A percentile compares a stretch with the other conserved stretches of the same genome.
phyloP scores from a whole-genome alignment of 2,888 invertebrate species.

The Ichneumoninae sp. region DNA sequence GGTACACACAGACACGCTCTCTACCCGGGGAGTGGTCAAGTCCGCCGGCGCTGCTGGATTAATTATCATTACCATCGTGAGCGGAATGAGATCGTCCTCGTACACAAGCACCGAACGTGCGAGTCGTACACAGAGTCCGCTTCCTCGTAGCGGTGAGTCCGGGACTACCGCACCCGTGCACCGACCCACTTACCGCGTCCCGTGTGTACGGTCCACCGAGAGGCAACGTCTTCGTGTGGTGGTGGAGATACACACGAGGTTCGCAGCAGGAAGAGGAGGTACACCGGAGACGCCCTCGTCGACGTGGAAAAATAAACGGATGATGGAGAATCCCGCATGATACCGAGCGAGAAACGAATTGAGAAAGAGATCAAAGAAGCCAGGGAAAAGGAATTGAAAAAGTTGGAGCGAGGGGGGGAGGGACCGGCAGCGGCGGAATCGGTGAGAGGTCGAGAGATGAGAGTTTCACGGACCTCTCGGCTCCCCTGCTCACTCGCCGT shows the following conservation, averaged over 20 bases:
- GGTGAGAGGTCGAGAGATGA: slow-evolving; percentile 34
- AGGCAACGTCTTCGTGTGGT: slow-evolving; percentile 13
- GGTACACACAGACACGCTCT: slow-evolving; percentile 22
- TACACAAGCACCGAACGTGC: slow-evolving; percentile 38
- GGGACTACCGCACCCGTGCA: slow-evolving; percentile 80
- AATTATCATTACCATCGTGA: slow-evolving; percentile 80
- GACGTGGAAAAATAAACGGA: slow-evolving; percentile 18
- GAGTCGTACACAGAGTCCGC: slow-evolving; percentile 25
- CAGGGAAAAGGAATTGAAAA: slow-evolving; percentile 34
- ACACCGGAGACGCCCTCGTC: slow-evolving; percentile 22
- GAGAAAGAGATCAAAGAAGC: slow-evolving; percentile 25
- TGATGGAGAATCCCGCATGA: slow-evolving; percentile 2
- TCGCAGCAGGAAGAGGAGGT: slow-evolving; percentile 36
- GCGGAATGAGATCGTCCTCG: slow-evolving; percentile 73
- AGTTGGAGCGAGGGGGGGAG: slow-evolving; percentile 9
- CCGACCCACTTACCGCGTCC: slow-evolving; percentile 79
- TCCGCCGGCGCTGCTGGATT: slow-evolving; percentile 74
- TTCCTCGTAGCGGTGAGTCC: slow-evolving; percentile 69
- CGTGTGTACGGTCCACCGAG: slow-evolving; percentile 29
- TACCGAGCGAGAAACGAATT: slow-evolving; percentile 12
- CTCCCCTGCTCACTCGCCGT: slow-evolving; percentile 26
- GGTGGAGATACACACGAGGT: slow-evolving; percentile 17
- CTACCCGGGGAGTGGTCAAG: slow-evolving; percentile 62
- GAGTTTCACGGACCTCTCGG: slow-evolving; percentile 50
- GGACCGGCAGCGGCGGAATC: background rate